Percentiles rank a stretch among this genome's conserved stretches.
These are phyloP conservation scores for Semnopithecus entellus DNA, from an alignment of 2,113 vertebrate genomes.

Conservation along the genomic window DNA sequence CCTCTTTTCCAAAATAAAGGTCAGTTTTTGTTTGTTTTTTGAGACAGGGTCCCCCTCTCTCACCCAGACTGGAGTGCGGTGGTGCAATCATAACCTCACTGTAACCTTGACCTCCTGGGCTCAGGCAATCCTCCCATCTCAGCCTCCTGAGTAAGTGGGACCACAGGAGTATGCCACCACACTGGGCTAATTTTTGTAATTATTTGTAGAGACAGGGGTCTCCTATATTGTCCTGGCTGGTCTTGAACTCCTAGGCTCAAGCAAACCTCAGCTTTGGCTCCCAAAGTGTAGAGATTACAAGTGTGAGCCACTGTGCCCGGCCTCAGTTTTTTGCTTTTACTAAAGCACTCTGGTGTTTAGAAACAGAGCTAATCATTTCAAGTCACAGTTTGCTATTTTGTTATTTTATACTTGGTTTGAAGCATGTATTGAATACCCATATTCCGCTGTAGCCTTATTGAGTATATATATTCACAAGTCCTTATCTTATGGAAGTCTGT, in stretches of 20 bases:
- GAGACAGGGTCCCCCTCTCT: not conserved
- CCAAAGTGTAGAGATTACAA: not conserved
- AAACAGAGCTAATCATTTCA: constrained; percentile 8
- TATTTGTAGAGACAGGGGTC: not conserved
- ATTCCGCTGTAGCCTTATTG: not conserved
- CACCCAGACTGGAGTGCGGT: not conserved
- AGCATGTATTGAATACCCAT: not conserved
- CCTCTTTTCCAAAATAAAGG: constrained; percentile 44
- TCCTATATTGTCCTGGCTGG: not conserved
- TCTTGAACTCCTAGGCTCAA: not conserved
- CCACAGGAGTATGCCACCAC: not conserved
- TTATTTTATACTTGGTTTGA: constrained; percentile 30
- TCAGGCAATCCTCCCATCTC: not conserved
- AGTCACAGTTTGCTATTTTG: not conserved
- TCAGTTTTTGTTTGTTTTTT: not conserved
- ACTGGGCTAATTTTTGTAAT: not conserved
- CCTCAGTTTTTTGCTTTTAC: not conserved
- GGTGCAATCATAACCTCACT: not conserved
- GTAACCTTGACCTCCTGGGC: not conserved
- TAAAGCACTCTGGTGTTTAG: not conserved
- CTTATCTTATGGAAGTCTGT: not conserved
- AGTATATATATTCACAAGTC: not conserved
- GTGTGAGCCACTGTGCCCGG: not conserved
- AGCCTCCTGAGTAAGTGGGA: not conserved
- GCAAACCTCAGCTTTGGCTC: not conserved